phyloP scores from a whole-genome alignment of 2,888 invertebrate genomes.

The Allacma fusca region DNA sequence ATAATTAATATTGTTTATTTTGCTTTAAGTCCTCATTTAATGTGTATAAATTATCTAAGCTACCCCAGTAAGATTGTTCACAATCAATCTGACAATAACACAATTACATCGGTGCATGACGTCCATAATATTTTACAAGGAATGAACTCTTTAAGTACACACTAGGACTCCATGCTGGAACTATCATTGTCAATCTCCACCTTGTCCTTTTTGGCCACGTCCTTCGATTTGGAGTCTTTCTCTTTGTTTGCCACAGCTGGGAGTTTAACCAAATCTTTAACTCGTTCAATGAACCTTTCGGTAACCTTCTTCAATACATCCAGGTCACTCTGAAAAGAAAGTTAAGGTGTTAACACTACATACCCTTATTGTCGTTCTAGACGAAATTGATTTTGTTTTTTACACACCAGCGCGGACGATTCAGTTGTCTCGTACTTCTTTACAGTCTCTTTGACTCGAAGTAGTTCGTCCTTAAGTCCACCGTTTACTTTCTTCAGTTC shows the following conservation, averaged over 20 bases:
- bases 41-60: too few species aligned
- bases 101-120: too few species aligned
- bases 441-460: constrained; percentile 51
- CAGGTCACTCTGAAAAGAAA: constrained; percentile 49
- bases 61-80: too few species aligned
- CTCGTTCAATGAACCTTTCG: constrained; percentile 55
- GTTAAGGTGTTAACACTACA: not conserved
- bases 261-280: constrained; percentile 54
- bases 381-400: not conserved
- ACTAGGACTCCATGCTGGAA: not conserved
- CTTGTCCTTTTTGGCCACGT: not conserved
- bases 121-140: too few species aligned
- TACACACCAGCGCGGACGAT: constrained; percentile 49
- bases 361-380: not conserved
- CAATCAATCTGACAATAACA: too few species aligned
- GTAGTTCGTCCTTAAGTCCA: constrained; percentile 53
- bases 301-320: constrained; percentile 54
- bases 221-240: not conserved
- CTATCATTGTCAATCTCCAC: not conserved
- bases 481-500: constrained; percentile 59
- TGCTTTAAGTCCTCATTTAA: too few species aligned
- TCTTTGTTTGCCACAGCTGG: not conserved
- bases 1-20: too few species aligned
- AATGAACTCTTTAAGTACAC: too few species aligned
- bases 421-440: constrained; percentile 54